Base-by-base conservation (phyloP, 2,888 invertebrate species). In the Caenorhabditis sp. region DNA sequence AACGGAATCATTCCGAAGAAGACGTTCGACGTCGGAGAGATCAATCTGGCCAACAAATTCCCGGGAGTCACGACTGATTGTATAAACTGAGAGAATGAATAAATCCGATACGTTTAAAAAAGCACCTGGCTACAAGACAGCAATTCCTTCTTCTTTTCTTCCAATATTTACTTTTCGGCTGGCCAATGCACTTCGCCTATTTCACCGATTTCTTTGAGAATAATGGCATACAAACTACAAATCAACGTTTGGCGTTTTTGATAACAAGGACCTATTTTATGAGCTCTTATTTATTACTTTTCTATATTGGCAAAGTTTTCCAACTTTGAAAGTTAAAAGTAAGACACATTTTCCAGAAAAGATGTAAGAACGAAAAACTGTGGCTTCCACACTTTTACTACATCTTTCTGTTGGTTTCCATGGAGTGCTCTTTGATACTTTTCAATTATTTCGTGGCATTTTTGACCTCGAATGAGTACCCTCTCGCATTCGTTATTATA, bases 21-120 rank as follows among this genome's bases (percentile, higher is more conserved):
- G 45, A 72, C 73, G 4, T 80, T 59, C 58, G 74, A 80, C 58
- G 74, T 80, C 30, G 80, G 80, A 50, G 77, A 77, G 26, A 59
- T 80, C 20, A 74, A 80, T 55, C 35, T 80, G 41, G 80, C 76
- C 0, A 77, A 77, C 35, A 46, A 66, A n/a, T 80, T 65, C 39
- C 61, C 56, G 2, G 77, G 80, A 46, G 52, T 65, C n/a, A 77
- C 74, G 2, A 77, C 65, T 11, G 80, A 80, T 61, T 80, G 80
- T 24, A 59, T 80, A 35, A 80, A 80, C 35, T 80, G 37, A 73
- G 13, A n/a, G 13, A 1, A 13, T 24, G 24, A 26, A 26, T 26
- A 41, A 41, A 15, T 15, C 15, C 17, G 41, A 41, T 11, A 37
- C 9, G 9, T 43, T 41, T 7, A 15, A 41, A 6, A 41, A 41